phyloP scores from a whole-genome alignment of 1,140 invertebrate genomes.

The Achroia grisella region DNA sequence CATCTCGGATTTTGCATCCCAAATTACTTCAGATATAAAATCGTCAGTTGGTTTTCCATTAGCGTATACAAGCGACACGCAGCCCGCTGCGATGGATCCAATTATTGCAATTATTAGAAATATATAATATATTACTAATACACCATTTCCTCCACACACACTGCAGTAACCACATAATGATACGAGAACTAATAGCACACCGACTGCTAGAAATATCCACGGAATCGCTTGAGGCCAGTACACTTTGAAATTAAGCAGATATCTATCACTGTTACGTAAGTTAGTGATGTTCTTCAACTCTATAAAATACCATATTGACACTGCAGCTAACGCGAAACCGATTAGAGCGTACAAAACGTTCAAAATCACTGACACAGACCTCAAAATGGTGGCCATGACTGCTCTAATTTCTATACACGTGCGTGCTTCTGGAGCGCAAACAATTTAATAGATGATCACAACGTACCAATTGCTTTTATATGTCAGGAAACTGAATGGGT shows the following conservation, averaged over 20 bases:
- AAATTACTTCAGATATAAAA: constrained; percentile 3
- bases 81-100: background rate
- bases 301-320: constrained; percentile 9
- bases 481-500: too few relatives aligned
- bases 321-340: background rate
- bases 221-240: constrained; percentile 14
- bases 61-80: background rate
- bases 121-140: constrained; percentile 2
- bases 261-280: constrained; percentile 8
- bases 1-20: constrained; percentile 3
- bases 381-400: constrained; percentile 3
- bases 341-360: constrained; percentile 6
- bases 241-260: constrained; percentile 2
- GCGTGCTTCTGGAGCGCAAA: background rate
- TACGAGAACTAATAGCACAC: constrained; percentile 3
- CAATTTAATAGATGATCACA: background rate
- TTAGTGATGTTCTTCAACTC: constrained; percentile 7
- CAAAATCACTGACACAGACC: constrained; percentile 1
- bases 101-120: constrained; percentile 3
- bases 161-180: constrained; percentile 9
- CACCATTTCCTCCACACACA: background rate
- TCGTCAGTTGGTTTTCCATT: constrained; percentile 4
- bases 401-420: background rate
- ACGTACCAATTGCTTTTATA: too few relatives aligned
- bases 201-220: constrained; percentile 4